Conservation (phyloP, 2,888 invertebrate species). For the Thereva unica region DNA sequence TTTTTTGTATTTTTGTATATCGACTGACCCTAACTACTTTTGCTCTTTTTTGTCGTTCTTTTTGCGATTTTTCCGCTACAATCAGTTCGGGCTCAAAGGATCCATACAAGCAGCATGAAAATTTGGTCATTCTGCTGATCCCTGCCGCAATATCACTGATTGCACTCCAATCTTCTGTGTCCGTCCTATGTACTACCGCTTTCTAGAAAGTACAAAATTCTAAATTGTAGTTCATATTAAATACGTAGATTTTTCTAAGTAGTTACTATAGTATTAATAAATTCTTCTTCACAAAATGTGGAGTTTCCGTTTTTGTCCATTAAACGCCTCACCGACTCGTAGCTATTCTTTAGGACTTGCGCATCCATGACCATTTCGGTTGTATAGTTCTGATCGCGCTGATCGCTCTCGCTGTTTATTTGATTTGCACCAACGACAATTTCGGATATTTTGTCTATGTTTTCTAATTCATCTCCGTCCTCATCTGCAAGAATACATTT, state of each 20-base stretch:
- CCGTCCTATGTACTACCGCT: conserved; percentile 44
- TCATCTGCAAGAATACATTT: conserved; percentile 43
- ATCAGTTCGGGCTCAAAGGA: conserved; percentile 52
- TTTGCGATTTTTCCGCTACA: conserved; percentile 47
- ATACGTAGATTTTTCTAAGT: no score
- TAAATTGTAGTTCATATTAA: conserved; percentile 33
- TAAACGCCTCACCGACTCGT: conserved; percentile 52
- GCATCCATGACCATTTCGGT: conserved; percentile 56
- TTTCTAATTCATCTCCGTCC: conserved; percentile 49
- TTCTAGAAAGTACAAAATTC: conserved; percentile 39
- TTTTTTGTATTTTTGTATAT: background rate
- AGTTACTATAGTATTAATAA: conserved; percentile 50
- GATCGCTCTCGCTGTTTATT: conserved; percentile 47
- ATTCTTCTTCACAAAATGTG: conserved; percentile 51
- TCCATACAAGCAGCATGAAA: conserved; percentile 51
- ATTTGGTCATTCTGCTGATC: conserved; percentile 44
- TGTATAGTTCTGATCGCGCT: conserved; percentile 52
- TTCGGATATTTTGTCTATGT: conserved; percentile 49
- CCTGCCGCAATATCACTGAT: conserved; percentile 45
- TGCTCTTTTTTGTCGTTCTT: conserved; percentile 53
- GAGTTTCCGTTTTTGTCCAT: conserved; percentile 47
- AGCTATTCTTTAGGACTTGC: conserved; percentile 53
- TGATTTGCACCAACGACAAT: conserved; percentile 49
- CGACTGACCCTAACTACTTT: conserved; percentile 46
- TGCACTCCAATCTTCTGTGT: conserved; percentile 48